phyloP scores from a whole-genome alignment of 1,140 invertebrate genomes.

The Oedothorax gibbosus region DNA sequence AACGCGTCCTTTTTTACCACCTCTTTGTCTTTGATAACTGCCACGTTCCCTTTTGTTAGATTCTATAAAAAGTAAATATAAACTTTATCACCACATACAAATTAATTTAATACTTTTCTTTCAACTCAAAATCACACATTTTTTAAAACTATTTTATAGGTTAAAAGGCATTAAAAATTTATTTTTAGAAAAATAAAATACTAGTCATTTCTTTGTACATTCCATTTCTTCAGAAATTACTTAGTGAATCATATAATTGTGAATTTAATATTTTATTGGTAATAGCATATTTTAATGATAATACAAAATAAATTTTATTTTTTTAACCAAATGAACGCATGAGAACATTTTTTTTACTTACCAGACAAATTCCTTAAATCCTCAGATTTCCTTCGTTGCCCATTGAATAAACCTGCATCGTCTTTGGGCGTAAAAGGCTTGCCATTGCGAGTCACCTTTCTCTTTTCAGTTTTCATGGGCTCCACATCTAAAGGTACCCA shows the following conservation, averaged over 20 bases:
- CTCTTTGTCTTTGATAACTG: constrained; percentile 19
- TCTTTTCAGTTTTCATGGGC: constrained; percentile 65
- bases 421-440: constrained; percentile 8
- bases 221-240: no score
- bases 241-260: no score
- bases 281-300: no score
- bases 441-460: constrained; percentile 44
- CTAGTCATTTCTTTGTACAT: no score
- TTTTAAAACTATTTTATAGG: no score
- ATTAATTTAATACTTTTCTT: neutral
- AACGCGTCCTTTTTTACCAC: constrained; percentile 29
- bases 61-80: constrained; percentile 14
- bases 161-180: no score
- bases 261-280: no score
- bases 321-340: no score
- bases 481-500: constrained; percentile 83
- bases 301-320: no score
- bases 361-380: constrained; percentile 30
- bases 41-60: constrained; percentile 14
- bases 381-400: constrained; percentile 23
- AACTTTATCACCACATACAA: neutral
- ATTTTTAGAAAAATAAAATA: no score
- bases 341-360: neutral
- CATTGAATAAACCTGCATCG: constrained; percentile 17
- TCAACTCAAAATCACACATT: no score